Base-by-base conservation (phyloP, 2,888 invertebrate genomes). In the Diloba caeruleocephala region DNA sequence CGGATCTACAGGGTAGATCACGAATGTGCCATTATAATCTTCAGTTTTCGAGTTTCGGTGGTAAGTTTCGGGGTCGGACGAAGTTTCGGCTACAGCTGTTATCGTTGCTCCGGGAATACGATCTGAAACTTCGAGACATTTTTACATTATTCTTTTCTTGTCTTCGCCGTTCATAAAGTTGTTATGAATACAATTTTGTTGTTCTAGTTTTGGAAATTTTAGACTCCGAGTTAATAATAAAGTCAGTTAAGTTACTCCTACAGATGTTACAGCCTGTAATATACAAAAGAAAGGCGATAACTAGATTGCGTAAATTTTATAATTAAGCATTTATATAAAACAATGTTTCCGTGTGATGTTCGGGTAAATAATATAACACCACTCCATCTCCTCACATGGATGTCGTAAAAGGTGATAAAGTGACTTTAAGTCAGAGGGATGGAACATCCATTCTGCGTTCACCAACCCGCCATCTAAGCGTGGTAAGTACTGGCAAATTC, bases 1-100 rank as follows among this genome's bases (percentile, higher is more conserved):
- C 98, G 98, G 98, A 98, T 98, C 98, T 98, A 98, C 98, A 98
- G 98, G 98, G 98, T 98, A 98, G 98, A 97, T 98, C 98, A 98
- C 98, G 98, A 97, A 97, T 97, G 97, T 96, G 97, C 96, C 96
- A 92, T 75, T 51, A 57, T 85, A 88, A 79, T 82, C 84, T 76
- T 66, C 67, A 68, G 78, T 59, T 65, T 69, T 62, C 66, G 51
- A 67, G 61, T 74, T 69, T 55, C 55, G 26, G 34, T 60, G 32
- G 63, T 68, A 46, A 44, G 43, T 29, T 53, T 51, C 14, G 9
- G 21, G 9, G 28, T 39, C 23, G 9, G 32, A n/a, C 19, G 17
- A 62, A 57, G 52, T 72, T 54, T 29, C 36, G 45, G 17, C 26
- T 46, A 53, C 59, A 59, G 60, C 54, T 56, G 52, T 34, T 45